These are phyloP conservation scores for Anhinga rufa DNA, from an alignment of 2,113 vertebrate genomes.

Conservation along the genomic window DNA sequence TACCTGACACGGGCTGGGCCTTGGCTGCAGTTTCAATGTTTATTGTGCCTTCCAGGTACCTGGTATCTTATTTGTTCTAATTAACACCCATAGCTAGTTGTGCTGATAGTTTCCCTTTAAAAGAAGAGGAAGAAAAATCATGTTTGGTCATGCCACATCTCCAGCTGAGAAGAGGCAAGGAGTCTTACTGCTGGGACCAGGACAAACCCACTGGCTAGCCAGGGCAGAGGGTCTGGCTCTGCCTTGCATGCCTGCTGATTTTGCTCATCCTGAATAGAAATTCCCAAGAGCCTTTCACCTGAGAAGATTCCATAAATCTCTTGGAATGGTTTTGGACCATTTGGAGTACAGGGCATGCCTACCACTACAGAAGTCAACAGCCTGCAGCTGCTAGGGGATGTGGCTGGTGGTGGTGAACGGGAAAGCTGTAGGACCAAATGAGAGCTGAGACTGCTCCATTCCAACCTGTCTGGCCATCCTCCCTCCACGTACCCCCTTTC, in stretches of 20 bases:
- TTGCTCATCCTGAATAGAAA: not conserved
- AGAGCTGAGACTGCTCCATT: not conserved
- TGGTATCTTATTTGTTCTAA: not conserved
- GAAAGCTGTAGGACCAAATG: not conserved
- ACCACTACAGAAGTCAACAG: not conserved
- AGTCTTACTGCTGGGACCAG: not conserved
- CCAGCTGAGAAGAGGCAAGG: not conserved
- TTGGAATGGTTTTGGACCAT: accelerated
- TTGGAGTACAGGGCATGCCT: not conserved
- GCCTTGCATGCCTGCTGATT: not conserved
- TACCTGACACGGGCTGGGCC: not conserved
- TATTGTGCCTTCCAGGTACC: not conserved
- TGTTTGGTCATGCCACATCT: not conserved
- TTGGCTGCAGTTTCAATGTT: accelerated
- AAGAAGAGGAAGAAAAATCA: not conserved
- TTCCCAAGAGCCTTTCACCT: not conserved
- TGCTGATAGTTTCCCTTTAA: not conserved
- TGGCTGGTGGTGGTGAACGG: accelerated
- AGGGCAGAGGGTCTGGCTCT: not conserved
- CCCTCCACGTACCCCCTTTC: not conserved
- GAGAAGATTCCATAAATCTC: not conserved
- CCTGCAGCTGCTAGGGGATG: not conserved
- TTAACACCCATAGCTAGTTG: not conserved
- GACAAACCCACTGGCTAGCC: not conserved
- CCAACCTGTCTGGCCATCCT: not conserved